A percentile compares a stretch with the other conserved stretches of the same genome.
These are phyloP conservation scores for Neodontobutis hainanensis DNA, from an alignment of 2,113 vertebrate species.

Conservation along the genomic window DNA sequence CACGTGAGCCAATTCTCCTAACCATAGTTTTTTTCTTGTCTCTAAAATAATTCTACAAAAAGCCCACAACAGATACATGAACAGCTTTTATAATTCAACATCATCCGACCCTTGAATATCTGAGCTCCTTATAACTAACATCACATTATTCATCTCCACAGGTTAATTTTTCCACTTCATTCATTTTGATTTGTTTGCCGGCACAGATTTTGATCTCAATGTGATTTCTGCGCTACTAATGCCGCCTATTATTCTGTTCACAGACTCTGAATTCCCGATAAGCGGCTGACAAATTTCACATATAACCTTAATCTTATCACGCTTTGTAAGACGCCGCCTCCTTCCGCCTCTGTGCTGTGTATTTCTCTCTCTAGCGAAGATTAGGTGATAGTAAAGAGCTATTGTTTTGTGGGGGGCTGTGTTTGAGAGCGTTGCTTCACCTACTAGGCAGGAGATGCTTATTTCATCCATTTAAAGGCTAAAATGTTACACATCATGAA, in stretches of 20 bases:
- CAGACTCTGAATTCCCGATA: slow-evolving; percentile 75
- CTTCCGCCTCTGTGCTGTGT: slow-evolving; percentile 27
- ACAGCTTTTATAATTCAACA: background rate
- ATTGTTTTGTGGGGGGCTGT: slow-evolving; percentile 71
- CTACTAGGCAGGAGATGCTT: slow-evolving; percentile 68
- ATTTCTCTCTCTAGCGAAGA: slow-evolving; percentile 53
- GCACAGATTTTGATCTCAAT: slow-evolving; percentile 67
- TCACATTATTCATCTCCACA: slow-evolving; percentile 12
- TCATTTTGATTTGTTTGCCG: slow-evolving; percentile 60
- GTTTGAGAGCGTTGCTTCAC: slow-evolving; percentile 71
- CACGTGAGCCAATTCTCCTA: too few species aligned
- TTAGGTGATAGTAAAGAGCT: slow-evolving; percentile 69
- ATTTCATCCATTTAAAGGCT: slow-evolving; percentile 78
- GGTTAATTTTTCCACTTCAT: slow-evolving; percentile 44
- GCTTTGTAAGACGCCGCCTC: slow-evolving; percentile 57
- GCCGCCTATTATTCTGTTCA: slow-evolving; percentile 63
- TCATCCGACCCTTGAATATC: background rate
- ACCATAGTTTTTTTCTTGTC: background rate
- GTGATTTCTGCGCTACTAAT: slow-evolving; percentile 56
- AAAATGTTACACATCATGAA: slow-evolving; percentile 78
- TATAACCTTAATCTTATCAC: slow-evolving; percentile 75
- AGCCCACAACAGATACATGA: background rate
- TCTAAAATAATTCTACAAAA: background rate
- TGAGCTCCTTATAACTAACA: background rate
- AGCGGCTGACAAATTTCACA: slow-evolving; percentile 77